Conservation (phyloP, 2,797 vertebrate species). For the Acanthiza pusilla region DNA sequence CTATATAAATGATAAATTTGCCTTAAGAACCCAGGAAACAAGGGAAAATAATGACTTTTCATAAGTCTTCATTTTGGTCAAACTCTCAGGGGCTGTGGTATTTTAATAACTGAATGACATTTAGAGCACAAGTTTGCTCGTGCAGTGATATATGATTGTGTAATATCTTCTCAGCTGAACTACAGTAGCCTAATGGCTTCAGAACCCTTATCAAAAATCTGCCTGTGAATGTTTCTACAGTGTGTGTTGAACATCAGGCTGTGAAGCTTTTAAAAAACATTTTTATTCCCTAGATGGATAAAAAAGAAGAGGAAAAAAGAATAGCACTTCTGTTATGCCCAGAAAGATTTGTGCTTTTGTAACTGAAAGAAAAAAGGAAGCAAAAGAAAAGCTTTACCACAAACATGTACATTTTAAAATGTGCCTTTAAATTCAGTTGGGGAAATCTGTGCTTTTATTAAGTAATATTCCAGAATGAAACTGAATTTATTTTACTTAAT, state of each 20-base stretch:
- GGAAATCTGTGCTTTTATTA: neutral
- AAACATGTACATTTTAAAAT: neutral
- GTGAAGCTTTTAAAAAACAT: neutral
- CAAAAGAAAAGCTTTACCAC: neutral
- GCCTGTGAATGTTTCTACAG: neutral
- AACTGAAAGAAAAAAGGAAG: neutral
- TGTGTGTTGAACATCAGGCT: neutral
- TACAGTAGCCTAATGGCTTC: neutral
- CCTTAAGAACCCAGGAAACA: neutral
- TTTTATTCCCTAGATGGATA: neutral
- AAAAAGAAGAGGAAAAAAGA: neutral
- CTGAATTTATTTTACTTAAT: neutral
- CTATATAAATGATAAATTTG: neutral
- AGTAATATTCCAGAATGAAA: neutral
- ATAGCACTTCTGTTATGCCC: neutral
- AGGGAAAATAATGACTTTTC: neutral
- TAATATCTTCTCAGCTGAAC: neutral
- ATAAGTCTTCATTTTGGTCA: slow-evolving; percentile 6
- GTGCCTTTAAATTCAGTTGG: neutral
- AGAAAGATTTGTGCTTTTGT: neutral
- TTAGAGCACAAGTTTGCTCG: slow-evolving; percentile 1
- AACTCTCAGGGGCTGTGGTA: neutral
- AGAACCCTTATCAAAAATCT: neutral
- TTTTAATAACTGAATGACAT: slow-evolving; percentile 47
- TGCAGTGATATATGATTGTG: neutral